Percentiles rank a stretch among this genome's conserved stretches.
Conservation (phyloP, 2,797 vertebrate species). For the Champsocephalus gunnari region DNA sequence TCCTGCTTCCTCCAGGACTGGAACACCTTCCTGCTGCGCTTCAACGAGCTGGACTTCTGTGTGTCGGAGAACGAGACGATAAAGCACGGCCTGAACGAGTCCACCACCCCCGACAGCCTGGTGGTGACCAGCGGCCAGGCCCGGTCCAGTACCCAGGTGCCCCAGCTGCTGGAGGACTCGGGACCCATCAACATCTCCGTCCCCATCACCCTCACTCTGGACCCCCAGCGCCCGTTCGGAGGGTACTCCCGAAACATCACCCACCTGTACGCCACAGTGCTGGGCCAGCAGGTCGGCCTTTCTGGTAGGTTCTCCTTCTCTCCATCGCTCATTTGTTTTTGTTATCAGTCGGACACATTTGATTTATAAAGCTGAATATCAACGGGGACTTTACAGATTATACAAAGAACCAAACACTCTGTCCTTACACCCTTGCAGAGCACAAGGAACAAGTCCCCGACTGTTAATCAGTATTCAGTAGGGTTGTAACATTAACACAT, state of each 20-base stretch:
- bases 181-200: conserved; percentile 96
- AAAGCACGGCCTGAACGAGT: conserved; percentile 96
- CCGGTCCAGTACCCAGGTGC: conserved; percentile 90
- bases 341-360: too few species aligned
- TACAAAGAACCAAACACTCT: too few species aligned
- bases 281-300: conserved; percentile 95
- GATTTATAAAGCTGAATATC: too few species aligned
- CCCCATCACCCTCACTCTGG: conserved; percentile 94
- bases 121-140: conserved; percentile 90
- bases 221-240: conserved; percentile 93
- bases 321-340: neutral
- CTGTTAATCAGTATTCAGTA: too few species aligned
- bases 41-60: conserved; percentile 97
- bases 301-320: conserved; percentile 82
- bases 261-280: conserved; percentile 92
- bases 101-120: conserved; percentile 90
- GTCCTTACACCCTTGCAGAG: too few species aligned
- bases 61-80: conserved; percentile 98
- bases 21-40: conserved; percentile 97
- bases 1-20: conserved; percentile 88
- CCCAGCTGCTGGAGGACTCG: conserved; percentile 91
- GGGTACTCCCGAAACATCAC: conserved; percentile 98
- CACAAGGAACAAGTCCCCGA: too few species aligned
- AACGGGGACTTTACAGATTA: too few species aligned
- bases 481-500: too few species aligned